A percentile compares a stretch with the other conserved stretches of the same genome.
These are phyloP conservation scores for Sapayoa aenigma DNA, from an alignment of 2,113 vertebrate species.

Conservation along the genomic window DNA sequence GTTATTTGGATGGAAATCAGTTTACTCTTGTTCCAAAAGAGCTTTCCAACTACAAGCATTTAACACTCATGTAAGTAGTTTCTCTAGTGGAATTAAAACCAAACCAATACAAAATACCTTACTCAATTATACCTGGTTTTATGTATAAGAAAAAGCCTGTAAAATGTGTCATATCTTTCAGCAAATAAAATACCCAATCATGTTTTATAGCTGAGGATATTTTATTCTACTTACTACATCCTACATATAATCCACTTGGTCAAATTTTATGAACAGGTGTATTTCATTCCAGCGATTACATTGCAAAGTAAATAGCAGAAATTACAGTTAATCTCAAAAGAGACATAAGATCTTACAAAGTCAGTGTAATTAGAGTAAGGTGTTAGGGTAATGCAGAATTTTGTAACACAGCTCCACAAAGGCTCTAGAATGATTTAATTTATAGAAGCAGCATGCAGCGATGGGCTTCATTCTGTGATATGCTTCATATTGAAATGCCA, in stretches of 20 bases:
- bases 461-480: not conserved
- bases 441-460: not conserved
- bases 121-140: not conserved
- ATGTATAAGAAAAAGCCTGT: not conserved
- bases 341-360: not conserved
- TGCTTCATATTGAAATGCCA: not conserved
- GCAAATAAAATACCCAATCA: not conserved
- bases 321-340: not conserved
- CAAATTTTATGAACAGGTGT: not conserved
- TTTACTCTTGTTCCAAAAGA: conserved; percentile 95
- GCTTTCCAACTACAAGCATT: conserved; percentile 94
- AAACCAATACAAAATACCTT: not conserved
- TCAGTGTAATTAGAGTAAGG: not conserved
- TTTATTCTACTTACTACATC: not conserved
- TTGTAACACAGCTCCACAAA: not conserved
- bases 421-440: not conserved
- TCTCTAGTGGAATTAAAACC: not conserved
- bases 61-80: conserved; percentile 95
- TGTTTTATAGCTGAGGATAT: not conserved
- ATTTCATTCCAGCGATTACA: not conserved
- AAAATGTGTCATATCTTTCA: not conserved
- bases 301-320: not conserved
- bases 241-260: not conserved
- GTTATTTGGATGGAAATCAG: conserved; percentile 97
- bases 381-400: not conserved